Percentiles rank a stretch among this genome's conserved stretches.
Conservation (phyloP, 2,888 invertebrate species). For the Drosophila kambysellisi region DNA sequence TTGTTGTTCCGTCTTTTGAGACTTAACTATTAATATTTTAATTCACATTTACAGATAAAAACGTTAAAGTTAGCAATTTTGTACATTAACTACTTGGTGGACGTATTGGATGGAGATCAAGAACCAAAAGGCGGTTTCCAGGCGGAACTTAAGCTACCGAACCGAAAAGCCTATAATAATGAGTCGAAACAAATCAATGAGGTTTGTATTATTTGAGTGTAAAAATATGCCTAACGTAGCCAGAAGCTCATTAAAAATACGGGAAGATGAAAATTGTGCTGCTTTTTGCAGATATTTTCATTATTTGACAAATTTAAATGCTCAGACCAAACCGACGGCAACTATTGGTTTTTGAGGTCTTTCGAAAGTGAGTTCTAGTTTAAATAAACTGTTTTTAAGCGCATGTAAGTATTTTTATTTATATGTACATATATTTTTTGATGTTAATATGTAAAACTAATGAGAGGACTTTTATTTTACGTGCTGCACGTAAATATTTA, state of each 20-base stretch:
- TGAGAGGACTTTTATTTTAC: neutral
- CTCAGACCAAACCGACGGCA: neutral
- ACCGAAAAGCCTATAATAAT: conserved; percentile 82
- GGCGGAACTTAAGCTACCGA: conserved; percentile 90
- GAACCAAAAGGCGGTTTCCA: conserved; percentile 93
- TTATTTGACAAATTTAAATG: neutral
- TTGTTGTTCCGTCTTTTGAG: neutral
- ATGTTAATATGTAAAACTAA: neutral
- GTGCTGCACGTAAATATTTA: neutral
- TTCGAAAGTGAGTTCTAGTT: neutral
- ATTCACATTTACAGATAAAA: conserved; percentile 91
- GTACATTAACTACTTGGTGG: conserved; percentile 96
- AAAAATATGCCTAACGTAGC: neutral
- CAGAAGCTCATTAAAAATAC: neutral
- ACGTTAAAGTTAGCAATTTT: conserved; percentile 96
- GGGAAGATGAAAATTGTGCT: neutral
- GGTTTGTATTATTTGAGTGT: conserved; percentile 33
- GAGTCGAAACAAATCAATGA: conserved; percentile 82
- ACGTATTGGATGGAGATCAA: conserved; percentile 94
- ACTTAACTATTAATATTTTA: conserved; percentile 12
- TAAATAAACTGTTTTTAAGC: neutral
- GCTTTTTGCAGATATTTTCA: neutral
- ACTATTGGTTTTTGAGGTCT: neutral
- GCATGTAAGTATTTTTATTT: neutral
- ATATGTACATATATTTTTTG: neutral